Conservation (phyloP, 2,797 vertebrate genomes). For the Enoplosus armatus region DNA sequence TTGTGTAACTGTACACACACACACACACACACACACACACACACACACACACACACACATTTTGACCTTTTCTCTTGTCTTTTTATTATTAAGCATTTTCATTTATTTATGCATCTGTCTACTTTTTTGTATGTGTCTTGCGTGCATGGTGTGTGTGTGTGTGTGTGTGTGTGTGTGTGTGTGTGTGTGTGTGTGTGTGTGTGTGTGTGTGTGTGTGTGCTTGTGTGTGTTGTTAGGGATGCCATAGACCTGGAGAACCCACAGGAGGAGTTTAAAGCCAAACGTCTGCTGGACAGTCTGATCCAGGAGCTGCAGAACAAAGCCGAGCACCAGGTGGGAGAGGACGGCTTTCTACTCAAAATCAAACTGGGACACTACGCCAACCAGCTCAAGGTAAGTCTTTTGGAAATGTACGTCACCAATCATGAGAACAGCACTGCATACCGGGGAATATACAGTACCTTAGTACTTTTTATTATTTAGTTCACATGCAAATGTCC, state of each 20-base stretch:
- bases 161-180: conserved; percentile 1
- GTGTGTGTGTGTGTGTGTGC: not conserved
- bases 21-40: too few species aligned
- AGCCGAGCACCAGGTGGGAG: conserved; percentile 95
- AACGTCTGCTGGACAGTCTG: conserved; percentile 93
- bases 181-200: not conserved
- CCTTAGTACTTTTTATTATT: not conserved
- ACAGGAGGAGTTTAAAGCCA: conserved; percentile 96
- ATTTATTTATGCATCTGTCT: conserved; percentile 2
- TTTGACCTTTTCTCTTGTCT: not conserved
- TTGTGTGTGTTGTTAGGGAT: conserved; percentile 85
- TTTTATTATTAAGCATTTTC: not conserved
- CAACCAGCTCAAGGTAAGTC: conserved; percentile 91
- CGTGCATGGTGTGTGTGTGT: not conserved
- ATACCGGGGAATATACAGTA: not conserved
- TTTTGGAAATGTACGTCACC: not conserved
- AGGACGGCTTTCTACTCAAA: conserved; percentile 96
- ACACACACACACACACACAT: too few species aligned
- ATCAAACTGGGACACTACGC: conserved; percentile 97
- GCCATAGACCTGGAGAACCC: conserved; percentile 96
- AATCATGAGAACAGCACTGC: not conserved
- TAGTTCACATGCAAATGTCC: not conserved
- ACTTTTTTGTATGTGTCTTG: not conserved
- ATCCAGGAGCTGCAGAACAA: conserved; percentile 94
- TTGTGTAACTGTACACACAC: too few species aligned